Percentiles rank a stretch among this genome's conserved stretches.
These are phyloP conservation scores for Euzetes globulus DNA, from an alignment of 2,888 invertebrate genomes.

Conservation along the genomic window DNA sequence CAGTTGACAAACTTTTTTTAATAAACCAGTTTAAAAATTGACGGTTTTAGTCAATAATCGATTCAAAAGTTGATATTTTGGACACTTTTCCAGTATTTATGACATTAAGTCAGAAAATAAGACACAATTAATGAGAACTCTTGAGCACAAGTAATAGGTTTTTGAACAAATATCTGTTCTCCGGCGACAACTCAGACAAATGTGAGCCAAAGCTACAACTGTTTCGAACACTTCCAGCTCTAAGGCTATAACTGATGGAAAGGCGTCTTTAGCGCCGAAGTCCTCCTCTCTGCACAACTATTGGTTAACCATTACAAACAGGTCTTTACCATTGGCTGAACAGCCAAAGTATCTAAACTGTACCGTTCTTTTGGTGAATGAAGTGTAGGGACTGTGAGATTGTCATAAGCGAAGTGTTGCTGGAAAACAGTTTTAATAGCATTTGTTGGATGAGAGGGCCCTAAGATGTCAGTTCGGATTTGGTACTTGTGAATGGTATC, in stretches of 20 bases:
- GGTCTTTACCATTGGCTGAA: neutral
- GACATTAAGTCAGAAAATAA: too few relatives aligned
- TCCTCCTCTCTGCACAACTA: neutral
- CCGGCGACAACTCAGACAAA: neutral
- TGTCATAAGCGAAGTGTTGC: neutral
- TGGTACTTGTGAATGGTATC: neutral
- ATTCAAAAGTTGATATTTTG: too few relatives aligned
- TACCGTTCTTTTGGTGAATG: neutral
- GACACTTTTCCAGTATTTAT: too few relatives aligned
- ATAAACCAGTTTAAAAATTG: too few relatives aligned
- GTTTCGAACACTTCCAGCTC: neutral
- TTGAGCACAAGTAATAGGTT: too few relatives aligned
- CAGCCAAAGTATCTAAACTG: neutral
- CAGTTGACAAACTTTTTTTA: too few relatives aligned
- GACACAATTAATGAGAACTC: too few relatives aligned
- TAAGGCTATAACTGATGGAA: neutral
- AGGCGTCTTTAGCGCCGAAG: neutral
- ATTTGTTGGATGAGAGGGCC: neutral
- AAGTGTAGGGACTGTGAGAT: neutral
- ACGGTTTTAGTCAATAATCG: too few relatives aligned
- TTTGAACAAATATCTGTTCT: too few relatives aligned
- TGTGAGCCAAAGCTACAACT: neutral
- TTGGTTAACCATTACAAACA: neutral
- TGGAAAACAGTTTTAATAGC: neutral
- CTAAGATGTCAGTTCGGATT: slow-evolving; percentile 15